A percentile compares a stretch with the other conserved stretches of the same genome.
Conservation (phyloP, 2,888 invertebrate genomes). For the Drosophila gaucha region DNA sequence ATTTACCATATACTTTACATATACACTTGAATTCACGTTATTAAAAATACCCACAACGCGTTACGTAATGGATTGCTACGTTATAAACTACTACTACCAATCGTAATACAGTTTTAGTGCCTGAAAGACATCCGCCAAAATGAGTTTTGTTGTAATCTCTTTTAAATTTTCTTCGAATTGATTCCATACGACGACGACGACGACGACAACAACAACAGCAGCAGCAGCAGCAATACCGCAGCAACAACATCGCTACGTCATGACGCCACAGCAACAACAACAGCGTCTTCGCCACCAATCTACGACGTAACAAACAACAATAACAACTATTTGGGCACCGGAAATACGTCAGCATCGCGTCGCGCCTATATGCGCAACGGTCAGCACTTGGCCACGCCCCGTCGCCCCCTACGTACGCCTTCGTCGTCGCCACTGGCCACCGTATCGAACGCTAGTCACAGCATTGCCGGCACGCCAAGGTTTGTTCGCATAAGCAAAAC, state of each 20-base stretch:
- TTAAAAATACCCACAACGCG: slow-evolving; percentile 13
- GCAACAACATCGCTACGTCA: slow-evolving; percentile 48
- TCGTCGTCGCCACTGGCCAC: slow-evolving; percentile 84
- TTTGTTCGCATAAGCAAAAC: slow-evolving; percentile 78
- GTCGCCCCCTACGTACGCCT: slow-evolving; percentile 84
- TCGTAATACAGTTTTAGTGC: slow-evolving; percentile 16
- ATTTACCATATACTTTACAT: slow-evolving; percentile 9
- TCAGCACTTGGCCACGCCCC: slow-evolving; percentile 75
- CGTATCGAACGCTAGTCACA: slow-evolving; percentile 72
- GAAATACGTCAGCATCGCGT: slow-evolving; percentile 60
- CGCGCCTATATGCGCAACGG: slow-evolving; percentile 75
- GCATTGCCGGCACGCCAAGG: slow-evolving; percentile 83
- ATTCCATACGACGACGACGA: slow-evolving; percentile 66
- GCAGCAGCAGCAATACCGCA: slow-evolving; percentile 40
- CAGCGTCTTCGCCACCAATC: slow-evolving; percentile 31
- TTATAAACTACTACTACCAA: slow-evolving; percentile 21
- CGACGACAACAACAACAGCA: slow-evolving; percentile 45
- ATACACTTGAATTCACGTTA: slow-evolving; percentile 5
- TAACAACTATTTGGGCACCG: slow-evolving; percentile 48
- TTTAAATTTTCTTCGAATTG: slow-evolving; percentile 70
- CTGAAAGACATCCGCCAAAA: slow-evolving; percentile 21
- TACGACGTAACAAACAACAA: slow-evolving; percentile 55
- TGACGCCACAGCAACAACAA: slow-evolving; percentile 12
- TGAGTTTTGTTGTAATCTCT: slow-evolving; percentile 69
- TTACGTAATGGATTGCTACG: slow-evolving; percentile 42